These are phyloP conservation scores for Schizothorax lantsangensis DNA, from an alignment of 2,797 vertebrate genomes.

Conservation along the genomic window DNA sequence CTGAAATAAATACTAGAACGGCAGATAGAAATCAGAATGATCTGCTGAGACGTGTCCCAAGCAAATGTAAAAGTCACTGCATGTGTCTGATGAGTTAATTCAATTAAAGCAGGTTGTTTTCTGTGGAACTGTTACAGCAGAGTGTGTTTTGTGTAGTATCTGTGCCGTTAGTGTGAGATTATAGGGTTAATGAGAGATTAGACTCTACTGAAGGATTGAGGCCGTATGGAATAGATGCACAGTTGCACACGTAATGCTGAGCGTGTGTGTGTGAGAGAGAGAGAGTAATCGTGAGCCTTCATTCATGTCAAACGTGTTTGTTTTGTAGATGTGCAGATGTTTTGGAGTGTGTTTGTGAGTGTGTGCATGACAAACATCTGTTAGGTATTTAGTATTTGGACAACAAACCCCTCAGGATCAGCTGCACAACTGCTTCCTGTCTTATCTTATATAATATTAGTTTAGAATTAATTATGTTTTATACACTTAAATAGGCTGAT, in stretches of 20 bases:
- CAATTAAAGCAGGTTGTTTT: neutral
- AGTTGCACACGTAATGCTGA: neutral
- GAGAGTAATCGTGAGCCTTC: neutral
- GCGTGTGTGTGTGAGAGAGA: no score
- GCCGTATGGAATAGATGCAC: slow-evolving; percentile 44
- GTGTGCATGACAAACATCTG: neutral
- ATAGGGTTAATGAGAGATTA: slow-evolving; percentile 68
- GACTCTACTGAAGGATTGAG: slow-evolving; percentile 55
- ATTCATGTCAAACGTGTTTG: neutral
- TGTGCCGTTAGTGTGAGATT: slow-evolving; percentile 1
- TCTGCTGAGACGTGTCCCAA: neutral
- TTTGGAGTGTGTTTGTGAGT: neutral
- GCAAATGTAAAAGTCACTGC: neutral
- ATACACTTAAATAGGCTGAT: neutral
- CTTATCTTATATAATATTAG: neutral
- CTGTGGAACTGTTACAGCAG: neutral
- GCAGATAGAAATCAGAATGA: neutral
- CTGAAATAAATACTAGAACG: neutral
- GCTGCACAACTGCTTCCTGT: neutral
- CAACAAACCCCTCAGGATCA: neutral
- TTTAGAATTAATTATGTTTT: neutral
- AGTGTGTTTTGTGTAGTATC: neutral
- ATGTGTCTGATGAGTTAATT: neutral
- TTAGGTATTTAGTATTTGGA: neutral
- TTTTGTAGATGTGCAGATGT: neutral